These are phyloP conservation scores for Poeciliopsis turrubarensis DNA, from an alignment of 2,113 vertebrate genomes.

Conservation along the genomic window DNA sequence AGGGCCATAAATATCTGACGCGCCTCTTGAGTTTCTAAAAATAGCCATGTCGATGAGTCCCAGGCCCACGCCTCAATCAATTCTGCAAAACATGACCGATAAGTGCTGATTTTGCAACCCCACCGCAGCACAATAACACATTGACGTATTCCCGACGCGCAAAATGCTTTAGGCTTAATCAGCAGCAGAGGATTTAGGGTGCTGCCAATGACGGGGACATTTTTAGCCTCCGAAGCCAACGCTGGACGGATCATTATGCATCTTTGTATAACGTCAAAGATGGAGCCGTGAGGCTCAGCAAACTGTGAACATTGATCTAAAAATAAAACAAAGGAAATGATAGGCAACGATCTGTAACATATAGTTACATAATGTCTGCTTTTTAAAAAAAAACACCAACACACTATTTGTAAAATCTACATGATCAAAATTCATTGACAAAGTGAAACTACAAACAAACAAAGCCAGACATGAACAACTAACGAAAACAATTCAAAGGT, in stretches of 20 bases:
- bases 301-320: not conserved
- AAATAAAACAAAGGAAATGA: not conserved
- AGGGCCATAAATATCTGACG: conserved; percentile 16
- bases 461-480: too few species aligned
- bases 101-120: conserved; percentile 53
- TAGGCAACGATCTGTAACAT: not conserved
- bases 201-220: conserved; percentile 39
- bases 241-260: conserved; percentile 2
- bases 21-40: conserved; percentile 7
- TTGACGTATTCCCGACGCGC: conserved; percentile 24
- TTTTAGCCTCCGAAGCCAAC: conserved; percentile 37
- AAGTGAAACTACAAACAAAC: too few species aligned
- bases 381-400: too few species aligned
- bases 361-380: not conserved
- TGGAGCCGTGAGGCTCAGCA: not conserved
- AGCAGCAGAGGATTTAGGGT: conserved; percentile 38
- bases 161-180: conserved; percentile 38
- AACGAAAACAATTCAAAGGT: too few species aligned
- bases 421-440: too few species aligned
- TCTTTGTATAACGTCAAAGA: conserved; percentile 5
- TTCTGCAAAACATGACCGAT: conserved; percentile 54
- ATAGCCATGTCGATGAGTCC: conserved; percentile 35
- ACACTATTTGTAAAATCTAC: too few species aligned
- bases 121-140: conserved; percentile 30
- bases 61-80: conserved; percentile 27